Base-by-base conservation (phyloP, 1,140 invertebrate genomes). In the Battus philenor region DNA sequence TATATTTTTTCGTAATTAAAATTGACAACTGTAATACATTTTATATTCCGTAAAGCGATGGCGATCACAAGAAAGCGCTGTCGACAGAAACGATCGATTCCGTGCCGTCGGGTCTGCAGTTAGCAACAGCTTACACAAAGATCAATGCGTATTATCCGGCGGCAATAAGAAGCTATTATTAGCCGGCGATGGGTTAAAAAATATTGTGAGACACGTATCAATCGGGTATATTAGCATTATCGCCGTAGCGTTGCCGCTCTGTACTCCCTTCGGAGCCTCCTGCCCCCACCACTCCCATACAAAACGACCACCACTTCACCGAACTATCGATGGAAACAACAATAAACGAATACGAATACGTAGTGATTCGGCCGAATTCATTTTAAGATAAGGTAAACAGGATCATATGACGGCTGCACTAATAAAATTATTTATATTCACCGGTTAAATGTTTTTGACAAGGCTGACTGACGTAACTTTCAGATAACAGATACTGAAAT, bases 191-290 rank as follows among this genome's bases (percentile, higher is more conserved):
- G 13, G 29, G 36, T 41, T 39, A 53, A 27, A 55, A 47, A 41
- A 29, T 44, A 29, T 44, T 50, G 48, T 45, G 44, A 51, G 50
- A 51, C 54, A 63, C 50, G 49, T 52, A 65, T 65, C 58, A 65
- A 58, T 59, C 54, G 54, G 50, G 54, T 59, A 65, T 72, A 74
- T 71, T 69, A 72, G 61, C 61, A 68, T 78, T 76, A 72, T 68
- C 62, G 63, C 54, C 54, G 71, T 68, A 62, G 65, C 66, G 73
- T 79, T 75, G 68, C 68, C 70, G 66, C 56, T 64, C 62, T 65
- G 74, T 65, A 71, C 71, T 73, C 72, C 72, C 75, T 63, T 65
- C 66, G 59, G 67, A 61, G 67, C 72, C 75, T 74, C 76, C 67
- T 71, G 60, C 71, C 72, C 69, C 68, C 73, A 59, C 69, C 72